Evolutionary conservation across 2,797 vertebrate genomes (phyloP), one percentile per base, ranked within the genome.

Genomic region (Tauraco hartlaubi): DNA sequence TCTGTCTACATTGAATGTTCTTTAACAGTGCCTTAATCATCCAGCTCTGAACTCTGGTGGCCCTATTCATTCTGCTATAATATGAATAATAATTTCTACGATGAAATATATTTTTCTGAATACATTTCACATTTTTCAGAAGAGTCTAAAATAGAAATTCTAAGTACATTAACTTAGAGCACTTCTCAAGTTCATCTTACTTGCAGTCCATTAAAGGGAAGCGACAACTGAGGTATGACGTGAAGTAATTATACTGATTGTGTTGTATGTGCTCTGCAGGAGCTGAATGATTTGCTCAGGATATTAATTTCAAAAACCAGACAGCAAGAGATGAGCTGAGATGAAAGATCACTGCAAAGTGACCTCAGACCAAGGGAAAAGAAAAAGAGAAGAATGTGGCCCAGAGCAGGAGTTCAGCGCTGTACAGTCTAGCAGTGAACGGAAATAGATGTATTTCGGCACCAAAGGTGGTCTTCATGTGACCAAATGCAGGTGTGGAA

Each of bases 191-290:
- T 95, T 97, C 90, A 39, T 95, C 54, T 82, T 88, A 68, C 78
- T 91, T 90, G 41, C 69, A 94, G 90, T 92, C 84, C 76, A 86
- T 95, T 95, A 93, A 90, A 91, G 49, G 75, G 77, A 96, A 96
- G 86, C 88, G 95, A 96, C 92, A 95, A 89, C 64, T 75, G 92
- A 97, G 85, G 80, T 96, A 76, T 92, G 85, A 96, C 74, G 58
- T 87, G 64, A 88, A 89, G 83, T 94, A 92, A 97, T 96, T 93
- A 96, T 66, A 77, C 90, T 92, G 96, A 96, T 96, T 92, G 95
- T 92, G 91, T 94, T 95, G 84, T 93, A 44, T 85, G 74, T 94
- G 91, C 92, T 93, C 85, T 0, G 6, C 90, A 88, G 95, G 92
- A 95, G 86, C 66, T 1, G 13, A 91, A 49, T 96, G 51, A 94